Conservation (phyloP, 64 coral and sea anemone genomes). For the Dendrophyllia cribrosa region DNA sequence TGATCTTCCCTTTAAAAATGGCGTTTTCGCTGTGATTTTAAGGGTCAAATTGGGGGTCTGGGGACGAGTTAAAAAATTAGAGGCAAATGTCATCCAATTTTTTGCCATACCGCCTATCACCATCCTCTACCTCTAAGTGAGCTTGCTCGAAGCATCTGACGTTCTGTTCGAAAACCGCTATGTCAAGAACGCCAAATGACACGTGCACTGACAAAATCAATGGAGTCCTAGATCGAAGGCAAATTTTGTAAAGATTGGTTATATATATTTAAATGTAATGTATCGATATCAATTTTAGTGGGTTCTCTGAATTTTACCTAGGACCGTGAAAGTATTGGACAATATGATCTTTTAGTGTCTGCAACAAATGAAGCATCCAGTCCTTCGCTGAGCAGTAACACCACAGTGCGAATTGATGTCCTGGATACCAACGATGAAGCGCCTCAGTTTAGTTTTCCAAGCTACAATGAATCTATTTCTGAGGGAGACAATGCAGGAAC, state of each 20-base stretch:
- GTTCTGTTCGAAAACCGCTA: no score
- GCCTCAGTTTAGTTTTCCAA: slow-evolving; percentile 66
- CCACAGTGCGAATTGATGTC: slow-evolving; percentile 64
- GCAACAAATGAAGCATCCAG: slow-evolving; percentile 77
- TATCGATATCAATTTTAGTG: background rate
- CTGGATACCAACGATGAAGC: slow-evolving; percentile 90
- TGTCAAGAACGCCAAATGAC: no score
- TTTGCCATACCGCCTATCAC: no score
- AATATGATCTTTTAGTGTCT: slow-evolving; percentile 70
- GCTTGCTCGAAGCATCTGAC: no score
- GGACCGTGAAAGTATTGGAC: slow-evolving; percentile 76
- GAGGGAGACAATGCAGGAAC: slow-evolving; percentile 72
- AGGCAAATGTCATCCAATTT: no score
- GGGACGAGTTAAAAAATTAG: no score
- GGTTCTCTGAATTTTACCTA: background rate
- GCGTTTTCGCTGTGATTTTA: no score
- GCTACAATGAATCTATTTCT: slow-evolving; percentile 82
- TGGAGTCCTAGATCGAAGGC: no score
- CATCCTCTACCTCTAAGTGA: no score
- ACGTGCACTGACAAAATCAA: no score
- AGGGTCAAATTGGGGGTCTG: no score
- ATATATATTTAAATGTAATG: background rate
- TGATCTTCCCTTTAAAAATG: no score
- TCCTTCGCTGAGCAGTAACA: slow-evolving; percentile 64
- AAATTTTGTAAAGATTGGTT: background rate